phyloP scores from a whole-genome alignment of 2,113 vertebrate genomes.

The Ceratotherium simum region DNA sequence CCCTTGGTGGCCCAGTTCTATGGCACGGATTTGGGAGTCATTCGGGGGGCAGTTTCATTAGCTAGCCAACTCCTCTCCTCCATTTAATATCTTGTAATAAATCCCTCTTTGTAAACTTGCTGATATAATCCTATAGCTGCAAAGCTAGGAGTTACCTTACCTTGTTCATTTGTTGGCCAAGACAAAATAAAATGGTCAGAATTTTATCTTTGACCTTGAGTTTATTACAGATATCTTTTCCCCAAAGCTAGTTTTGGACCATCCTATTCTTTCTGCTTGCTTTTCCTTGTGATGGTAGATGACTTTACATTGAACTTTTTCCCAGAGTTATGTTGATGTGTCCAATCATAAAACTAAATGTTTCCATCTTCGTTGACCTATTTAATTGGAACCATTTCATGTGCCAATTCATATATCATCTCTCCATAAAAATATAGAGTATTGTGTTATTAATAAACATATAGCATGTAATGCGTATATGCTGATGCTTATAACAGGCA shows the following conservation, averaged over 20 bases:
- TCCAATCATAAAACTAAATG: neutral
- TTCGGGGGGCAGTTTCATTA: neutral
- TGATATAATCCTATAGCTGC: neutral
- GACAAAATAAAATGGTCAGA: conserved; percentile 25
- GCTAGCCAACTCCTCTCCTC: neutral
- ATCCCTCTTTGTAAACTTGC: neutral
- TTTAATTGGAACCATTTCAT: neutral
- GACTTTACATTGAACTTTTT: neutral
- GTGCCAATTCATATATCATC: neutral
- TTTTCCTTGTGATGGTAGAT: neutral
- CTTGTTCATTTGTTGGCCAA: neutral
- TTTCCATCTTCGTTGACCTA: neutral
- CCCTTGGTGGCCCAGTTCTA: neutral
- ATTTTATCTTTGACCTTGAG: conserved; percentile 13
- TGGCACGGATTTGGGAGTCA: neutral
- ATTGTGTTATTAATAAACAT: neutral
- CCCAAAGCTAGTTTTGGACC: conserved; percentile 31
- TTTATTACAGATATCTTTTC: neutral
- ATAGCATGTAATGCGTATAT: neutral
- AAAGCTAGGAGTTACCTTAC: neutral
- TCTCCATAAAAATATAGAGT: neutral
- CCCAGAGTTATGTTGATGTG: neutral
- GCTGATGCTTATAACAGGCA: neutral
- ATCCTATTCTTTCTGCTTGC: neutral
- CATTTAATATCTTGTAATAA: neutral